These are phyloP conservation scores for Poeciliopsis infans DNA, from an alignment of 2,797 vertebrate species.

Conservation along the genomic window DNA sequence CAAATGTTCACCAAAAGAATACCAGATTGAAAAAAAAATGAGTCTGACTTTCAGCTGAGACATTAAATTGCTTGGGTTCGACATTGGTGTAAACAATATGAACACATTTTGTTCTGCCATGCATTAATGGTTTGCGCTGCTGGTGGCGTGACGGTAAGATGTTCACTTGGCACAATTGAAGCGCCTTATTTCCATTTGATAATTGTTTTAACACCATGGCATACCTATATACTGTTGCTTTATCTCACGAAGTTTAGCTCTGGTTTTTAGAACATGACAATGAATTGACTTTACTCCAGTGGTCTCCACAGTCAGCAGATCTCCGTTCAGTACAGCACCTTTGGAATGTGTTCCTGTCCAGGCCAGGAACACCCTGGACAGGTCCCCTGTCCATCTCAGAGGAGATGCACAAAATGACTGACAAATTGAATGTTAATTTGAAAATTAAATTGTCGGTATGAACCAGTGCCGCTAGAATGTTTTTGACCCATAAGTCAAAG, in stretches of 20 bases:
- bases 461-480: background rate
- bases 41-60: background rate
- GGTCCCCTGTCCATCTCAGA: no score
- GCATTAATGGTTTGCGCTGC: background rate
- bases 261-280: background rate
- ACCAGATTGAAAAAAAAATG: background rate
- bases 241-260: background rate
- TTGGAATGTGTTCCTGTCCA: background rate
- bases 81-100: background rate
- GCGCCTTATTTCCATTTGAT: background rate
- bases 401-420: background rate
- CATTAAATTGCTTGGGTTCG: background rate
- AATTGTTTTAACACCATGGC: background rate
- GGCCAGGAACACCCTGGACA: no score
- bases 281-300: background rate
- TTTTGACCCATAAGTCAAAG: background rate
- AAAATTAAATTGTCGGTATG: background rate
- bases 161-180: background rate
- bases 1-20: background rate
- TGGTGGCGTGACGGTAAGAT: background rate
- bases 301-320: background rate
- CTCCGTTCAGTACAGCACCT: background rate
- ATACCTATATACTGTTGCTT: background rate
- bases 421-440: background rate
- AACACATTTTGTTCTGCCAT: background rate